Evolutionary conservation across 2,888 invertebrate species (phyloP).

Genomic region (Drosophila borealis): DNA sequence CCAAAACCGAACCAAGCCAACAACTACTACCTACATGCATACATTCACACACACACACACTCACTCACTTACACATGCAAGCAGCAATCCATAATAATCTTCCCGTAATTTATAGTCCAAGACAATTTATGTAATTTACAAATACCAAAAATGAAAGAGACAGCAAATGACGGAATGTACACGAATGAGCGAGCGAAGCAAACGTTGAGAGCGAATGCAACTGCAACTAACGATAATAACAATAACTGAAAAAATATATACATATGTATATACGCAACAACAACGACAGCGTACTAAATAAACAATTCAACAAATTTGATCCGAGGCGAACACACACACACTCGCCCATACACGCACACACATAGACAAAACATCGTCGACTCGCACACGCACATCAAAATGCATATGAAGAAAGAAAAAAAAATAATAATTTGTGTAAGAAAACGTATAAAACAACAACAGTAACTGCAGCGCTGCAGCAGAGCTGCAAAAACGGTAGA

Average conservation of each 20-base stretch:
- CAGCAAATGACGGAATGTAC: constrained; percentile 44
- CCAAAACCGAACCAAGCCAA: constrained; percentile 53
- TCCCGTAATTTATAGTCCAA: constrained; percentile 79
- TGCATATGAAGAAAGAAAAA: constrained; percentile 70
- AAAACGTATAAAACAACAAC: constrained; percentile 56
- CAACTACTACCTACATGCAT: constrained; percentile 33
- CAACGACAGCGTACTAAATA: constrained; percentile 75
- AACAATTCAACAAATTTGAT: constrained; percentile 82
- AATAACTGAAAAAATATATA: constrained; percentile 62
- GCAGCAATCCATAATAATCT: constrained; percentile 78
- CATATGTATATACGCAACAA: constrained; percentile 39
- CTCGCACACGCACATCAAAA: constrained; percentile 72
- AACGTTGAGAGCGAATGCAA: constrained; percentile 65
- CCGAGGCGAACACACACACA: constrained; percentile 67
- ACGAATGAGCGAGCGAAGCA: constrained; percentile 43
- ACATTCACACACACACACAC: constrained; percentile 29
- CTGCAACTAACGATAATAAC: constrained; percentile 80
- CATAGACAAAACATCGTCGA: constrained; percentile 45
- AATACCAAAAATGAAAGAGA: constrained; percentile 78
- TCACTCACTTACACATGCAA: constrained; percentile 12
- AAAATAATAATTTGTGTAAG: constrained; percentile 44
- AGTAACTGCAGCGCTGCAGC: constrained; percentile 45
- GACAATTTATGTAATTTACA: constrained; percentile 78
- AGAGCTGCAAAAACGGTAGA: constrained; percentile 15
- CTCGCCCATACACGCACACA: constrained; percentile 16